Evolutionary conservation across 2,113 vertebrate genomes (phyloP), one percentile per base, ranked within the genome.

Genomic region (Phyllostomus discolor): DNA sequence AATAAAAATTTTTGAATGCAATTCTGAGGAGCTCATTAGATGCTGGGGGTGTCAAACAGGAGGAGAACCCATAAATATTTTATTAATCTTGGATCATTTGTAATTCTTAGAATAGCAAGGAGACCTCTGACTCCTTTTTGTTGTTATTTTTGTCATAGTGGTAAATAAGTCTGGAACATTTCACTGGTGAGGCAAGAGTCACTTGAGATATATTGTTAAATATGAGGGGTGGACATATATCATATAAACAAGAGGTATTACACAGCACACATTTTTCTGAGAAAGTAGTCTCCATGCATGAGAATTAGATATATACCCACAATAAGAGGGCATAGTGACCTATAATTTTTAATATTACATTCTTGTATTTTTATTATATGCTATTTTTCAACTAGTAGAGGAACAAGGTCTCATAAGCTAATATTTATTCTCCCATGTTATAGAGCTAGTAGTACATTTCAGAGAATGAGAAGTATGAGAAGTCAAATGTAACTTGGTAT

Each of bases 401-500:
- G 96, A 97, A 98, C 88, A 89, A 94, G 95, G 95, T 97, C 97
- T 97, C 97, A 98, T 98, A 98, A 98, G 92, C 95, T 97, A 98
- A 97, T 98, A 98, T 98, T 98, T 99, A 98, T 98, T 98, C 85
- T 83, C 96, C 95, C 73, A 90, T 97, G 97, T 98, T 97, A 97
- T 80, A 91, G 86, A 90, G 64, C 43, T 79, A 93, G 78, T 28
- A 52, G 64, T 94, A 94, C 90, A 96, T 93, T 96, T 96, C 80
- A 76, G 96, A 96, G 98, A 98, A 91, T 97, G 79, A 96, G 91
- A 98, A 93, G 88, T 97, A 90, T 20, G 80, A 96, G 94, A 97
- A 98, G 66, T 95, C 97, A 98, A 98, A 95, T 87, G 97, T 59
- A 92, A 89, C 91, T 96, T 96, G 48, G 92, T 94, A 97, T 97